Evolutionary conservation across 2,888 invertebrate genomes (phyloP), one percentile per base, ranked within the genome.

Genomic region (Apoderus coryli): DNA sequence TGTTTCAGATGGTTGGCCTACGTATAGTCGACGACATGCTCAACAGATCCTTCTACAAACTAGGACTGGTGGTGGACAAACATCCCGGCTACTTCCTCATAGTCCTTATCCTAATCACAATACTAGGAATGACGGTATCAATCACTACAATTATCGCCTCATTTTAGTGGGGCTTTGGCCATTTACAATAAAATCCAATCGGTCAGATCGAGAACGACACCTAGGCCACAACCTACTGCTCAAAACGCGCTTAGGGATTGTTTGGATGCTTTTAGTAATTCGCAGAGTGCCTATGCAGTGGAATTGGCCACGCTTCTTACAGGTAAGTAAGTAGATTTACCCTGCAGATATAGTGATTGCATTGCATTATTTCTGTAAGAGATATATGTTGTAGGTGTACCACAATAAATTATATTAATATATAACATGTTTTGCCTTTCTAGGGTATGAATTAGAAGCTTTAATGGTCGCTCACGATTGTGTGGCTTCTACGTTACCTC

Each of bases 381-480:
- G n/a, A n/a, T n/a, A n/a, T n/a, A n/a, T n/a, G n/a, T n/a, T n/a
- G n/a, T n/a, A n/a, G n/a, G n/a, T n/a, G n/a, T n/a, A n/a, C n/a
- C n/a, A n/a, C n/a, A n/a, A n/a, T n/a, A n/a, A n/a, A n/a, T n/a
- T n/a, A n/a, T n/a, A n/a, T n/a, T n/a, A n/a, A n/a, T n/a, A n/a
- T n/a, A n/a, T n/a, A n/a, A n/a, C n/a, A n/a, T n/a, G n/a, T 19
- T 19, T 19, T 19, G n/a, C 5, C 11, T 14, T 38, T 41, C n/a
- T 19, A 53, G 78, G 81, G 43, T 74, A 86, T 56, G 86, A 88
- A 60, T 67, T 90, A 59, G 89, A 90, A 63, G 88, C 84, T 25
- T 65, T 93, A 13, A 64, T 93, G 43, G 69, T 78, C 49, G 82
- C 89, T 26, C 93, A 93, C 61, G 93, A 95, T 62, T 78, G 81